Evolutionary conservation across 92 coral and sea anemone species (phyloP).

Genomic region (Parazoanthus swiftii): DNA sequence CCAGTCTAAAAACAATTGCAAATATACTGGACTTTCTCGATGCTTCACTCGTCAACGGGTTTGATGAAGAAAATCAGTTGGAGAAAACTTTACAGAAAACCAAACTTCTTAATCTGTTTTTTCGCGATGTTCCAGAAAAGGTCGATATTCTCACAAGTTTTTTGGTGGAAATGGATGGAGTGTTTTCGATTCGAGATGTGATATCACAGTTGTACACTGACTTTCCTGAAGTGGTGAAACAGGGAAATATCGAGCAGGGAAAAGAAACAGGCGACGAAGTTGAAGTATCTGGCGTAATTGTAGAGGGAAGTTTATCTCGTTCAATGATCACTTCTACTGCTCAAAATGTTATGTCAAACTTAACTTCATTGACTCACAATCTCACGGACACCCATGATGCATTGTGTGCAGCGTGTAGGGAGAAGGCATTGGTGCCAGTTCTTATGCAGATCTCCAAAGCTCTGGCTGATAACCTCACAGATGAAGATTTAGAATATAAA

Average conservation of each 20-base stretch:
- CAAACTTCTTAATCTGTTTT: neutral
- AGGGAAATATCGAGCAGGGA: neutral
- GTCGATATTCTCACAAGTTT: neutral
- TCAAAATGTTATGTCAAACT: neutral
- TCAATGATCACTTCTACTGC: neutral
- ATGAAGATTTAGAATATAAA: conserved; percentile 8
- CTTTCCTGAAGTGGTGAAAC: conserved; percentile 20
- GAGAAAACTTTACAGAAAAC: neutral
- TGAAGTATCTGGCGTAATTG: conserved; percentile 17
- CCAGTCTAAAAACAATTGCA: neutral
- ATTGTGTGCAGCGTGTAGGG: conserved; percentile 18
- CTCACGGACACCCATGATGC: conserved; percentile 18
- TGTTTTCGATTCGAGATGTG: conserved; percentile 13
- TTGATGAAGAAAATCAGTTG: neutral
- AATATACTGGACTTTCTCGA: conserved; percentile 3
- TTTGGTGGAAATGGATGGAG: conserved; percentile 18
- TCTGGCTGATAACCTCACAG: conserved; percentile 16
- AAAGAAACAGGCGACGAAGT: neutral
- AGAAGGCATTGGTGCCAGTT: neutral
- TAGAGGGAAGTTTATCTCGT: neutral
- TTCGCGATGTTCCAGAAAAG: neutral
- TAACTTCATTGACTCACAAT: neutral
- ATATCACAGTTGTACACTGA: neutral
- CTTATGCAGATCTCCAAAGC: neutral
- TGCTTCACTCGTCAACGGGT: conserved; percentile 13